phyloP scores from a whole-genome alignment of 2,797 vertebrate species.

The Gymnoscopelus braueri region DNA sequence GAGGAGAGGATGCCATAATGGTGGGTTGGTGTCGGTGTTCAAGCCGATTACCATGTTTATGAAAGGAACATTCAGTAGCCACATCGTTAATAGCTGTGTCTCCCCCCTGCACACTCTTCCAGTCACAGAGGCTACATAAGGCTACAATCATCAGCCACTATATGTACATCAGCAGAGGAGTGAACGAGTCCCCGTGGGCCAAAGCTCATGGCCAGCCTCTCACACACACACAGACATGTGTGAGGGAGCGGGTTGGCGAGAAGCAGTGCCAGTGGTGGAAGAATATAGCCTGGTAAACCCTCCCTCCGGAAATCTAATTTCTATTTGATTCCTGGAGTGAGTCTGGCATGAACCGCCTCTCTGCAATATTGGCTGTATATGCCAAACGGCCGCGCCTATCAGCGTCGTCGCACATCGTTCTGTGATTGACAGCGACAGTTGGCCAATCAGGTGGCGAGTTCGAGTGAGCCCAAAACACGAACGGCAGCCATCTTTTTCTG shows the following conservation, averaged over 20 bases:
- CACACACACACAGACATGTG: neutral
- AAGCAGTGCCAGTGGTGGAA: too few species aligned
- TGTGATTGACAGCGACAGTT: too few species aligned
- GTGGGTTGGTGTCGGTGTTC: slow-evolving; percentile 34
- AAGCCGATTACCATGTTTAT: slow-evolving; percentile 45
- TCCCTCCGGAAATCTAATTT: too few species aligned
- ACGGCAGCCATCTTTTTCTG: too few species aligned
- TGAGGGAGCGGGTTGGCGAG: neutral
- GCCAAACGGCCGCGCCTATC: too few species aligned
- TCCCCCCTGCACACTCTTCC: slow-evolving; percentile 29
- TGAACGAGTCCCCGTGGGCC: slow-evolving; percentile 61
- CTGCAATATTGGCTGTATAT: too few species aligned
- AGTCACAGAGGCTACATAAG: slow-evolving; percentile 45
- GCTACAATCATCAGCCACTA: slow-evolving; percentile 62
- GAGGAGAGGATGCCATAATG: slow-evolving; percentile 19
- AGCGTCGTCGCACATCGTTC: too few species aligned
- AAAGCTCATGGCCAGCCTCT: slow-evolving; percentile 35
- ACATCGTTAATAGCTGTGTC: slow-evolving; percentile 26
- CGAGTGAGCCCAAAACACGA: too few species aligned
- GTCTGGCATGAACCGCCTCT: too few species aligned
- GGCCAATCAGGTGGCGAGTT: too few species aligned
- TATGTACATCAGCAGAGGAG: slow-evolving; percentile 47
- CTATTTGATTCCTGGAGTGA: too few species aligned
- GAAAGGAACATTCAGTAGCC: slow-evolving; percentile 44
- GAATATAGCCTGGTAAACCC: too few species aligned